These are phyloP conservation scores for Gobius niger DNA, from an alignment of 2,113 vertebrate species.

Conservation along the genomic window DNA sequence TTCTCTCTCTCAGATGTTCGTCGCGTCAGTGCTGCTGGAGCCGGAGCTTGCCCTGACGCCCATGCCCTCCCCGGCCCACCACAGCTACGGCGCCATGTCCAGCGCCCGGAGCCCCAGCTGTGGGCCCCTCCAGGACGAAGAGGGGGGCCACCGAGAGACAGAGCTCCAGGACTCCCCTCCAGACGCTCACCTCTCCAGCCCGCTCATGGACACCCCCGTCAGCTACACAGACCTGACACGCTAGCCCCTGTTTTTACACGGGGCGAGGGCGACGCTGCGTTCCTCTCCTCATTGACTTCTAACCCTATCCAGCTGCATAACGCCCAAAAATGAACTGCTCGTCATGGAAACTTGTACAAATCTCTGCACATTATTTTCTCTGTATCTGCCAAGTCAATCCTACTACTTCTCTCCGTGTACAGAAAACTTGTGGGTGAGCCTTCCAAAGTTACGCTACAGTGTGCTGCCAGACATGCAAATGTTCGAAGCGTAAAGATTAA, in stretches of 20 bases:
- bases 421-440: constrained; percentile 12
- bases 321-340: constrained; percentile 33
- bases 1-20: constrained; percentile 83
- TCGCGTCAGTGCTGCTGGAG: constrained; percentile 91
- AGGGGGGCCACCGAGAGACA: constrained; percentile 77
- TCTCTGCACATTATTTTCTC: constrained; percentile 21
- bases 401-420: neutral
- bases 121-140: constrained; percentile 63
- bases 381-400: constrained; percentile 13
- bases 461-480: neutral
- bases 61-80: constrained; percentile 89
- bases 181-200: constrained; percentile 75
- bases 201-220: constrained; percentile 79
- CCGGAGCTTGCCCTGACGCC: constrained; percentile 90
- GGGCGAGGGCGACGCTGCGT: constrained; percentile 57
- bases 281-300: constrained; percentile 51
- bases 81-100: constrained; percentile 90
- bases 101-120: constrained; percentile 79
- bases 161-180: constrained; percentile 82
- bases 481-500: no score
- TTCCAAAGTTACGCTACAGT: neutral
- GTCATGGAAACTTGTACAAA: constrained; percentile 12
- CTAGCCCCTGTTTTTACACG: constrained; percentile 48
- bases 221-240: constrained; percentile 72
- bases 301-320: constrained; percentile 55